A percentile compares a stretch with the other conserved stretches of the same genome.
These are phyloP conservation scores for Podiceps cristatus DNA, from an alignment of 2,113 vertebrate species.

Conservation along the genomic window DNA sequence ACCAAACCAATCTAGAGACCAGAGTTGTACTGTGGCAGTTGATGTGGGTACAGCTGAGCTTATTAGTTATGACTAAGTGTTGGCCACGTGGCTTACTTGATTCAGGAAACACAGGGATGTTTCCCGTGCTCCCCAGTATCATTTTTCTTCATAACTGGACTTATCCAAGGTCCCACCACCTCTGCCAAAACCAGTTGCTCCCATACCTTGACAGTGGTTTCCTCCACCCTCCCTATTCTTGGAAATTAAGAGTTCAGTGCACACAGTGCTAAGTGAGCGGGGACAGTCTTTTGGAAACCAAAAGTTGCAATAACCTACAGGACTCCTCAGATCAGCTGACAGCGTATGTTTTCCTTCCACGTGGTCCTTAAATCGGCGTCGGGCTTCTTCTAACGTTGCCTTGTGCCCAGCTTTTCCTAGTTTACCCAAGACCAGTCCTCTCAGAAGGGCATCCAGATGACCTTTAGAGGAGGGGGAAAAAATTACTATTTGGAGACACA, in stretches of 20 bases:
- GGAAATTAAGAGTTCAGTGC: background rate
- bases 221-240: background rate
- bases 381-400: slow-evolving; percentile 93
- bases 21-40: background rate
- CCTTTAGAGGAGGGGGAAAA: slow-evolving; percentile 70
- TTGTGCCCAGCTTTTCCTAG: slow-evolving; percentile 96
- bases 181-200: background rate
- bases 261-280: background rate
- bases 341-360: slow-evolving; percentile 90
- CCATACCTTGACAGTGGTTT: background rate
- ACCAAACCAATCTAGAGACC: background rate
- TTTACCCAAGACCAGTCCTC: slow-evolving; percentile 93
- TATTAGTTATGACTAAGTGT: background rate
- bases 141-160: background rate
- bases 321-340: slow-evolving; percentile 94
- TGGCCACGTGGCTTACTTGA: background rate
- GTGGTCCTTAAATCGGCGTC: slow-evolving; percentile 94
- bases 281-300: background rate
- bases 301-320: slow-evolving; percentile 78
- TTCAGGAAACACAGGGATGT: background rate
- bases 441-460: slow-evolving; percentile 91
- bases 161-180: background rate
- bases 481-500: background rate
- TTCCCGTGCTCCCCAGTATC: background rate
- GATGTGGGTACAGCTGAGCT: background rate